Evolutionary conservation across 2,888 invertebrate species (phyloP), one percentile per base, ranked within the genome.

Genomic region (Pyrrhia umbra): DNA sequence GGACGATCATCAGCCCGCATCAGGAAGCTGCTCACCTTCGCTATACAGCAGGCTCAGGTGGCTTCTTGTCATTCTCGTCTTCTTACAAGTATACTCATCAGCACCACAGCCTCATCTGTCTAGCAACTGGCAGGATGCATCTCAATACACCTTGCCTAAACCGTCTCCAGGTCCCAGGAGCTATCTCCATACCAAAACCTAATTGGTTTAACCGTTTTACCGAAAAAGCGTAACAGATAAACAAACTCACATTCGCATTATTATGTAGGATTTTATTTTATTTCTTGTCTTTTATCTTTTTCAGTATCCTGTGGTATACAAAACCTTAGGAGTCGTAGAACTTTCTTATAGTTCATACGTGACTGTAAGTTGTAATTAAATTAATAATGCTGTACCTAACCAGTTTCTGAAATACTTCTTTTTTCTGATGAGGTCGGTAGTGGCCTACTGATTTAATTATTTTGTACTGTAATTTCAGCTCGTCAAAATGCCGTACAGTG

Each of bases 11-110:
- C 70, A 0, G 16, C 43, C 6, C 68, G 81, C 6, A 42, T 77
- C 13, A 66, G 79, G 27, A 66, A 68, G 8, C 47, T 81, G 39
- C 49, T 80, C 16, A 45, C 60, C n/a, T 43, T 18, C 15, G 60
- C 70, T 8, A 49, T 70, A 15, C 52, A 51, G 8, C 75, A 71
- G 37, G 74, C 70, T 8, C 70, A 71, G 70, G 70, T 73, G 27
- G 25, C 1, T 9, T 2, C n/a, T 13, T 23, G n/a, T n/a, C n/a
- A n/a, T n/a, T n/a, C n/a, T n/a, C n/a, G n/a, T n/a, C n/a, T n/a
- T n/a, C n/a, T n/a, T n/a, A n/a, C n/a, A n/a, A n/a, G n/a, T n/a
- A n/a, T n/a, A n/a, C n/a, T n/a, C n/a, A n/a, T n/a, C n/a, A n/a
- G n/a, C n/a, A n/a, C n/a, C n/a, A n/a, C n/a, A n/a, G n/a, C n/a